Evolutionary conservation across 1,140 invertebrate species (phyloP), one percentile per base, ranked within the genome.

Genomic region (Sarcophaga peregrina): DNA sequence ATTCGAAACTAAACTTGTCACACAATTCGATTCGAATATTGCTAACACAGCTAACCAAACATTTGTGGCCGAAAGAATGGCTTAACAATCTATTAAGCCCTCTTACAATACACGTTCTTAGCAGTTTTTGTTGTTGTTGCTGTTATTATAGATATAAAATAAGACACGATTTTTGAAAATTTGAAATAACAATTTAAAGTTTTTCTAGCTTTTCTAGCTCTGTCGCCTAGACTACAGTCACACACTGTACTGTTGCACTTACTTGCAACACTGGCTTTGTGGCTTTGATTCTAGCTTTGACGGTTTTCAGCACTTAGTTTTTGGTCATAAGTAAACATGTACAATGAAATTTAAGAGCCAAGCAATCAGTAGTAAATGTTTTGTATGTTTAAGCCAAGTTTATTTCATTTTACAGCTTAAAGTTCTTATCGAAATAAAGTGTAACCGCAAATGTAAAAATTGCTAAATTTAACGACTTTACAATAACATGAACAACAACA

Each of bases 381-480:
- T 58, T 58, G 54, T 58, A 6, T 58, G 54, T 58, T 58, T 58
- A n/a, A 13, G 54, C 13, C 54, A 58, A 58, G 13, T n/a, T 58
- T 58, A n/a, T 58, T n/a, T n/a, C 7, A 58, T 58, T 58, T 58
- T 58, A n/a, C n/a, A 7, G 15, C 13, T 52, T 52, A 58, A 13
- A 3, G 54, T 58, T 58, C n/a, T 13, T 58, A 4, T 13, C 54
- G 15, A 58, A 58, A 58, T 58, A 58, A 58, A 58, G 13, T 58
- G 13, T 15, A 58, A 58, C 54, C 54, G n/a, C 54, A 58, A 58
- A 58, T 58, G 54, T 58, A 58, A 58, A 58, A 58, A 58, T n/a
- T 11, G 54, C 54, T 58, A 58, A 58, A 58, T 58, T 58, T n/a
- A 58, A 58, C 54, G 54, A 58, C 54, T 58, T n/a, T n/a, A 58